Evolutionary conservation across 2,113 vertebrate genomes (phyloP).

Genomic region (Pavo muticus): DNA sequence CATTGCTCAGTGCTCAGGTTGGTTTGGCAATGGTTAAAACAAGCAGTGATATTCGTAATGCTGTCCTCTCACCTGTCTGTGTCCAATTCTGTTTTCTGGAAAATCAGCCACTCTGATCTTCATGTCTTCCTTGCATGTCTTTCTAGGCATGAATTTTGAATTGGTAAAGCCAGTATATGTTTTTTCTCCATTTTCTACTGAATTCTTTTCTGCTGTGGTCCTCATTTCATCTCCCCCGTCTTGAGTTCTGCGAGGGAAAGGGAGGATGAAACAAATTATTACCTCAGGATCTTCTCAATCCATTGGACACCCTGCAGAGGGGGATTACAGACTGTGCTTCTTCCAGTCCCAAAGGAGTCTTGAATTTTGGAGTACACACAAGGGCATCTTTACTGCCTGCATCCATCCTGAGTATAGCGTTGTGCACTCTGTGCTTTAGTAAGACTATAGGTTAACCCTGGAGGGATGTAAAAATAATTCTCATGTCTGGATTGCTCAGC

Average conservation of each 20-base stretch:
- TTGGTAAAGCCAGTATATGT: not conserved
- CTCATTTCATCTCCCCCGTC: conserved; percentile 6
- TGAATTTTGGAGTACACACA: not conserved
- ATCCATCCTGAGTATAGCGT: not conserved
- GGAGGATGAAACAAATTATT: conserved; percentile 1
- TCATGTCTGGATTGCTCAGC: not conserved
- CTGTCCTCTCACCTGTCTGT: conserved; percentile 14
- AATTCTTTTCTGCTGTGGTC: conserved; percentile 10
- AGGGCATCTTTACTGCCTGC: not conserved
- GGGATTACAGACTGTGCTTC: not conserved
- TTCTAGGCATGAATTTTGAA: conserved; percentile 23
- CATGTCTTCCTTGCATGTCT: conserved; percentile 37
- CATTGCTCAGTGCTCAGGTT: not conserved
- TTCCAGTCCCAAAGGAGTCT: not conserved
- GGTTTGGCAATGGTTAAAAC: not conserved
- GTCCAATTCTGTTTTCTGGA: conserved; percentile 44
- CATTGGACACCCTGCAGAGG: not conserved
- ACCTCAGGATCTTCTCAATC: not conserved
- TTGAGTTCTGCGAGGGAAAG: conserved; percentile 46
- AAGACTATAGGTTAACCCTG: not conserved
- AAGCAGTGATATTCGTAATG: not conserved
- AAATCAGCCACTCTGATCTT: conserved; percentile 60
- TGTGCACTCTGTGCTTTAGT: not conserved
- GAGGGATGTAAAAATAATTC: not conserved
- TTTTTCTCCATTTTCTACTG: not conserved